Evolutionary conservation across 2,888 invertebrate genomes (phyloP), one percentile per base, ranked within the genome.

Genomic region (Aromia moschata): DNA sequence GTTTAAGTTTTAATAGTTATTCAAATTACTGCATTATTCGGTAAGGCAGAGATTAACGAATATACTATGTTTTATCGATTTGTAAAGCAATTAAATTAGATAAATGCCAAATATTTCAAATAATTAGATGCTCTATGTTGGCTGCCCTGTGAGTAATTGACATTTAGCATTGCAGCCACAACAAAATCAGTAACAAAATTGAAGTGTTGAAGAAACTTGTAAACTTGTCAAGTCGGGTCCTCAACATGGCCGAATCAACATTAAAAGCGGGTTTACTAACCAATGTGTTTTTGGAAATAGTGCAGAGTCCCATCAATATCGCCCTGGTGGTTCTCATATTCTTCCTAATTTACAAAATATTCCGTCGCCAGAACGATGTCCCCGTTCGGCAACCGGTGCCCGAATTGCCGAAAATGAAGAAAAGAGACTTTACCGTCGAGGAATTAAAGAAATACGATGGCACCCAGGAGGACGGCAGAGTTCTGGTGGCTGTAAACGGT

Each of bases 401-500:
- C 9, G 83, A 85, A 71, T 78, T 96, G 68, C 93, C 95, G 9
- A 93, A 91, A 81, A 77, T 97, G 75, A 89, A 94, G 70, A 90
- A 93, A 71, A 88, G 88, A 73, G 98, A 98, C 79, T 94, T 98
- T 84, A 94, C 93, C 1, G 84, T 94, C 37, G 87, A 92, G 70
- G 96, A 98, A 80, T 83, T 98, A 66, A 88, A 88, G 68, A 86
- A 89, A 69, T 97, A 89, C 79, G 93, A 97, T 79, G 98, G 98
- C 2, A 91, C 83, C 54, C 92, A 90, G 74, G 83, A 89, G 20
- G 96, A 96, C 75, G 95, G 94, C 17, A 84, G 97, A 68, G 90
- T 98, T 61, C 84, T 97, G 66, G 88, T 98, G 38, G 97, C 94
- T 5, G 93, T 98, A 51, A 96, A 97, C 80, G 95, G 96, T 17